These are phyloP conservation scores for Porites divaricata DNA, from an alignment of 92 coral and sea anemone species.

Conservation along the genomic window DNA sequence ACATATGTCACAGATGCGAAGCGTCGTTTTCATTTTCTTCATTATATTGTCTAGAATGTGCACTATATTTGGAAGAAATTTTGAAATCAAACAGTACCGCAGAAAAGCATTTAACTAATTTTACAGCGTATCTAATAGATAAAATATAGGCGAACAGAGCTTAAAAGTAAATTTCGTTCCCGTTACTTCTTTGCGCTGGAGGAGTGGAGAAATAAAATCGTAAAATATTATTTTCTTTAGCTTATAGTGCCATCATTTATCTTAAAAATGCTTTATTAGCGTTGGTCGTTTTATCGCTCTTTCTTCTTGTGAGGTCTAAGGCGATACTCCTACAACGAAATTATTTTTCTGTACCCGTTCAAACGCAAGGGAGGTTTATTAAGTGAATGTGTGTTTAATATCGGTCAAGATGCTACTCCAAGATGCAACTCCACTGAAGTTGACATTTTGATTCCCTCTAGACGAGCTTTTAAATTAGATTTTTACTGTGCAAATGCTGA, in stretches of 20 bases:
- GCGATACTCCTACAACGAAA: background rate
- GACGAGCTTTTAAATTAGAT: too few species aligned
- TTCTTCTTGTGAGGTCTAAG: background rate
- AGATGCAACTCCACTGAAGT: too few species aligned
- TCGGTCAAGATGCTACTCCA: background rate
- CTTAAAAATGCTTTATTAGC: too few species aligned
- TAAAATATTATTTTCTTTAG: background rate
- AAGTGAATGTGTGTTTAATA: background rate
- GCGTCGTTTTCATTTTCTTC: background rate
- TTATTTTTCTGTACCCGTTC: background rate
- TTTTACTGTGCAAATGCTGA: too few species aligned
- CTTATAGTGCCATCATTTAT: background rate
- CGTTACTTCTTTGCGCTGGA: background rate
- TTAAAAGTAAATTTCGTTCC: too few species aligned
- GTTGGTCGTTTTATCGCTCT: too few species aligned
- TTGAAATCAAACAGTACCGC: slow-evolving; percentile 7
- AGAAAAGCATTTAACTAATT: background rate
- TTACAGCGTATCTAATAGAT: too few species aligned
- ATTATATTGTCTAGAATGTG: background rate
- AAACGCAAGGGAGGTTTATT: background rate
- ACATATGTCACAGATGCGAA: background rate
- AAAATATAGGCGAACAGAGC: too few species aligned
- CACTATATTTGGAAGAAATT: background rate
- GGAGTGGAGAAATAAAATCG: background rate
- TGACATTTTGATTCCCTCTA: too few species aligned